phyloP scores from a whole-genome alignment of 2,113 vertebrate species.

The Hippopotamus amphibius region DNA sequence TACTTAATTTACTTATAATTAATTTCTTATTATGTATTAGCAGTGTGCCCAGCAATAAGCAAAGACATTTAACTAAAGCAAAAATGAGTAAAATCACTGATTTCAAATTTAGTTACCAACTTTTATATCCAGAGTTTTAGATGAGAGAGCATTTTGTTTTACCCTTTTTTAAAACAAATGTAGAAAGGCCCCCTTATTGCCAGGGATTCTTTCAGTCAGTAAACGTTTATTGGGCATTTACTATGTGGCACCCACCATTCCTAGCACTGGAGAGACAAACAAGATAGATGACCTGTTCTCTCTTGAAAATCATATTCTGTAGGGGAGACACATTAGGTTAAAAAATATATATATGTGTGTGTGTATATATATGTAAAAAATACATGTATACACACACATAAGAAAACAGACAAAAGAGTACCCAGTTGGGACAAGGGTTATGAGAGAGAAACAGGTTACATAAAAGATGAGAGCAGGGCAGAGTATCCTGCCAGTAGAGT shows the following conservation, averaged over 20 bases:
- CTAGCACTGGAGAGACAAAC: neutral
- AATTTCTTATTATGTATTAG: neutral
- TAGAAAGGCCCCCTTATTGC: neutral
- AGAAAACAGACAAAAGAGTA: neutral
- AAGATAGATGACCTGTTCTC: neutral
- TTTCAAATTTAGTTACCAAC: constrained; percentile 33
- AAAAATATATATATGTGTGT: too few species aligned
- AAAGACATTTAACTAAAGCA: neutral
- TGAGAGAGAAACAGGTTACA: neutral
- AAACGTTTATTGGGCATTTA: neutral
- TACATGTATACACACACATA: neutral
- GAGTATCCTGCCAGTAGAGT: neutral
- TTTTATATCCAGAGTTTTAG: constrained; percentile 26
- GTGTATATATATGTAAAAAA: too few species aligned
- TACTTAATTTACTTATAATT: neutral
- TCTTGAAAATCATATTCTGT: neutral
- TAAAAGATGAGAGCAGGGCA: neutral
- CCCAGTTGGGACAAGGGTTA: neutral
- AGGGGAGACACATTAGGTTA: neutral
- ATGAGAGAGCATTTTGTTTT: neutral
- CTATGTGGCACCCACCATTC: neutral
- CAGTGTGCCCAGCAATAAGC: neutral
- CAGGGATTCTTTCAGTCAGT: neutral
- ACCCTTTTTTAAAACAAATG: neutral
- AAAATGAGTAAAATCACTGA: neutral